Conservation (phyloP, 1,140 invertebrate genomes). For the Grapholita molesta region DNA sequence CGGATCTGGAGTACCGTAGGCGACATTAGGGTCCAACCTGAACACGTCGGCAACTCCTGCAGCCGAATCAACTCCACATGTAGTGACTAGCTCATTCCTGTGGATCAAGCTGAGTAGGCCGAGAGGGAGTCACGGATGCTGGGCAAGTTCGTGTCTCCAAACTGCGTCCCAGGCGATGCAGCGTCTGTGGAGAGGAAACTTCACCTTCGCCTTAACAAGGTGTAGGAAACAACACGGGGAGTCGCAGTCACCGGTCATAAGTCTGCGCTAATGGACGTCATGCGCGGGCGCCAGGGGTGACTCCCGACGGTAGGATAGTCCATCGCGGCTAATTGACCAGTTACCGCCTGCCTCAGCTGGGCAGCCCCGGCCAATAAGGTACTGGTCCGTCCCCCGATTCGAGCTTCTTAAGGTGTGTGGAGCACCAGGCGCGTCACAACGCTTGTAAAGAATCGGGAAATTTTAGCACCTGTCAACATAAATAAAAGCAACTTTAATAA, state of each 20-base stretch:
- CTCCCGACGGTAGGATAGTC: background rate
- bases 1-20: too few species aligned
- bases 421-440: background rate
- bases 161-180: background rate
- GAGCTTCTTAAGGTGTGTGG: slow-evolving; percentile 9
- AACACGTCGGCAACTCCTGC: too few species aligned
- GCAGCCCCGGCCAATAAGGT: slow-evolving; percentile 31
- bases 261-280: too few species aligned
- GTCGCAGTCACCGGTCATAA: too few species aligned
- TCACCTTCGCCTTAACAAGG: background rate
- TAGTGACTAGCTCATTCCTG: too few species aligned
- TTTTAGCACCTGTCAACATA: background rate
- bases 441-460: background rate
- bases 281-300: background rate
- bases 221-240: too few species aligned
- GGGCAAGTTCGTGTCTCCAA: background rate
- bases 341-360: slow-evolving; percentile 28
- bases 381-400: slow-evolving; percentile 19
- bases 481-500: background rate
- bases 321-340: slow-evolving; percentile 11
- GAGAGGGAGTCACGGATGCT: background rate
- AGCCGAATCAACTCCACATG: too few species aligned
- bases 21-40: too few species aligned
- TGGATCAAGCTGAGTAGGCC: background rate
- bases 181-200: background rate